Percentiles rank a stretch among this genome's conserved stretches.
Conservation (phyloP, 2,888 invertebrate genomes). For the Pristionchus maxplancki region DNA sequence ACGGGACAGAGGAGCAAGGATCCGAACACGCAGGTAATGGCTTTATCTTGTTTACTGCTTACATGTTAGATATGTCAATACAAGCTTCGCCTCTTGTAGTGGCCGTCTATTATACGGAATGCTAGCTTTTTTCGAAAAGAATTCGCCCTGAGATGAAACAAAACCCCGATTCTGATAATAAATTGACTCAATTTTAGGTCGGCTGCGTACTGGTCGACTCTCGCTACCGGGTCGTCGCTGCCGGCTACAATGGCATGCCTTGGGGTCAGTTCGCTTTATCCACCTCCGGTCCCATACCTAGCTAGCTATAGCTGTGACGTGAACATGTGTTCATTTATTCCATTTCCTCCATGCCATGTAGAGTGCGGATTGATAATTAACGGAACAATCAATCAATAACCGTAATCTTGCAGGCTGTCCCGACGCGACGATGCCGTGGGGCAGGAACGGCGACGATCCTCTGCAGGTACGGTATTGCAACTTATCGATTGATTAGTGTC, state of each 20-base stretch:
- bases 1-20: conserved; percentile 95
- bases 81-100: too few relatives aligned
- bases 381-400: too few relatives aligned
- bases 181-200: conserved; percentile 79
- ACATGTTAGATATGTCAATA: too few relatives aligned
- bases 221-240: conserved; percentile 90
- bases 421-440: conserved; percentile 94
- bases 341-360: too few relatives aligned
- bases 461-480: background rate
- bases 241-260: conserved; percentile 98
- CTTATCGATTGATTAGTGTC: background rate
- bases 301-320: too few relatives aligned
- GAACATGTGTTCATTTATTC: too few relatives aligned
- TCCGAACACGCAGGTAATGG: conserved; percentile 88
- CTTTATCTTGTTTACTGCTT: background rate
- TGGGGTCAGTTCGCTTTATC: conserved; percentile 80
- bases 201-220: conserved; percentile 94
- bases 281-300: too few relatives aligned
- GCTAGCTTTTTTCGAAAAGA: too few relatives aligned
- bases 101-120: too few relatives aligned
- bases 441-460: conserved; percentile 82
- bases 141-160: too few relatives aligned
- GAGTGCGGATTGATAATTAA: too few relatives aligned
- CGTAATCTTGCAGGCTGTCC: conserved; percentile 83
- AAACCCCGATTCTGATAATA: too few relatives aligned